Percentiles rank a stretch among this genome's conserved stretches.
phyloP scores from a whole-genome alignment of 1,140 invertebrate genomes.

The Pteromalus puparum region DNA sequence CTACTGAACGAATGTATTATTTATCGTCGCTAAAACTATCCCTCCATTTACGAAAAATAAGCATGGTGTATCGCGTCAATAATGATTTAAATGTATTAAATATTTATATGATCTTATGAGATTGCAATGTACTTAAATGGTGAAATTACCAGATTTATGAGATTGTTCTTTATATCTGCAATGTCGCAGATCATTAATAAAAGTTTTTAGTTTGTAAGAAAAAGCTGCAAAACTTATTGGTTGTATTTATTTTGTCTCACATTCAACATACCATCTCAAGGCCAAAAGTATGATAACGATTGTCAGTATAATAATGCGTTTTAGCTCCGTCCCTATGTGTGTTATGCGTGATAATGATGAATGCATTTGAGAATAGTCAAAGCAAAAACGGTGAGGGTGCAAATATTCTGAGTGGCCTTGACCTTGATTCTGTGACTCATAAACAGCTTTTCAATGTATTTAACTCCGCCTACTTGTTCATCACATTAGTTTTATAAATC shows the following conservation, averaged over 20 bases:
- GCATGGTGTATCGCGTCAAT: neutral
- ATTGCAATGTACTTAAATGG: conserved; percentile 41
- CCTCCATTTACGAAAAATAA: conserved; percentile 14
- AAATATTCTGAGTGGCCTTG: conserved; percentile 69
- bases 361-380: conserved; percentile 53
- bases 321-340: conserved; percentile 70
- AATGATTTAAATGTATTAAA: conserved; percentile 37
- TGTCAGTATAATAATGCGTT: conserved; percentile 58
- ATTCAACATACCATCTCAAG: conserved; percentile 22
- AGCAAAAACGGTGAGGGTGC: conserved; percentile 57
- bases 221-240: conserved; percentile 3
- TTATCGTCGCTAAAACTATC: conserved; percentile 4
- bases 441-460: conserved; percentile 69
- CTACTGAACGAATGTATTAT: conserved; percentile 35
- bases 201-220: conserved; percentile 41
- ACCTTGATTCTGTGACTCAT: conserved; percentile 67
- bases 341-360: conserved; percentile 55
- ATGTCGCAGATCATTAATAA: conserved; percentile 34
- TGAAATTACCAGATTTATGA: conserved; percentile 30
- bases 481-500: conserved; percentile 61
- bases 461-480: conserved; percentile 71
- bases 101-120: conserved; percentile 32
- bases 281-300: conserved; percentile 47
- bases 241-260: conserved; percentile 48
- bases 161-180: conserved; percentile 38